Percentiles rank a stretch among this genome's conserved stretches.
These are phyloP conservation scores for Sminthurinus signatus DNA, from an alignment of 1,140 invertebrate species.

Conservation along the genomic window DNA sequence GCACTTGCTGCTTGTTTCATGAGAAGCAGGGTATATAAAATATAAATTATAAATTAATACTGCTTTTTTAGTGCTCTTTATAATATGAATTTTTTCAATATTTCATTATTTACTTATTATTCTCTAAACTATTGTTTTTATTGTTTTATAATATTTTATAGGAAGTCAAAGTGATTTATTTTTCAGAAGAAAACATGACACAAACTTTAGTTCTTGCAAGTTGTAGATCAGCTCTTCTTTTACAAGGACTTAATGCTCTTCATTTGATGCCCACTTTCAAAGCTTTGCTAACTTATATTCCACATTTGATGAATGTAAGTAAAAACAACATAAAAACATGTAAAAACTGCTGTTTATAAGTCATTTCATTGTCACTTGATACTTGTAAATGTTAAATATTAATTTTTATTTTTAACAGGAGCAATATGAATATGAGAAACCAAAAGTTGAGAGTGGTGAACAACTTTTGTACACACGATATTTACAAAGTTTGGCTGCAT, in stretches of 20 bases:
- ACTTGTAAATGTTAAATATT: no score
- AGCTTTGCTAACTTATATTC: slow-evolving; percentile 51
- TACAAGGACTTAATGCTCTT: slow-evolving; percentile 52
- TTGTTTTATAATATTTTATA: no score
- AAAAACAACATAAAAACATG: no score
- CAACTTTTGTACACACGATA: slow-evolving; percentile 57
- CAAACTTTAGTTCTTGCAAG: slow-evolving; percentile 50
- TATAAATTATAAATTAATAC: no score
- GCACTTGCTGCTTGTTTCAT: slow-evolving; percentile 52
- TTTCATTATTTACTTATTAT: no score
- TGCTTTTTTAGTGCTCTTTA: no score
- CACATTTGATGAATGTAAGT: slow-evolving; percentile 42
- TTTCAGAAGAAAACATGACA: slow-evolving; percentile 46
- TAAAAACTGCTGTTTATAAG: no score
- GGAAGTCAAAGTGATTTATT: slow-evolving; percentile 50
- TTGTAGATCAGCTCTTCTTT: slow-evolving; percentile 50
- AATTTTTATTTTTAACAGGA: slow-evolving; percentile 50
- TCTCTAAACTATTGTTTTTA: no score
- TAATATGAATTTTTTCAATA: no score
- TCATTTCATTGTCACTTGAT: no score
- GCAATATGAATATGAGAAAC: slow-evolving; percentile 57
- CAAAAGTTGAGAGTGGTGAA: slow-evolving; percentile 52
- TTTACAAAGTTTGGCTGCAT: slow-evolving; percentile 54
- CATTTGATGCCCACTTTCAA: slow-evolving; percentile 54
- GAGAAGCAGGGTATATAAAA: slow-evolving; percentile 54